Evolutionary conservation across 2,888 invertebrate genomes (phyloP).

Genomic region (Baccha elongata): DNA sequence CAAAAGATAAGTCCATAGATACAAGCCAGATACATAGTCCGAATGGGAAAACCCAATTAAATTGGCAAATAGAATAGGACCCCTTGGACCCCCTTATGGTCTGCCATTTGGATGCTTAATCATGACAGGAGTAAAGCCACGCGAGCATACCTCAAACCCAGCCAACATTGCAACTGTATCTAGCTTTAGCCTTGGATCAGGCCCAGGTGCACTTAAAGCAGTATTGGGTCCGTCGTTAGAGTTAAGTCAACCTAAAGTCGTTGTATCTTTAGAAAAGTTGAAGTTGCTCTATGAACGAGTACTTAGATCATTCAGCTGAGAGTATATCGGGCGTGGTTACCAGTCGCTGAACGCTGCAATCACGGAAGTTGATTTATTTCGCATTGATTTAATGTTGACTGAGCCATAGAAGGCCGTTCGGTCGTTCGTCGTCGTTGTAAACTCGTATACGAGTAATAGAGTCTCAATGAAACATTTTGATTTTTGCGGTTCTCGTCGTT

Average conservation of each 20-base stretch:
- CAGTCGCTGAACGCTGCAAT: constrained; percentile 63
- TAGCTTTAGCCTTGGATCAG: constrained; percentile 64
- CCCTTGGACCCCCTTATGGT: constrained; percentile 14
- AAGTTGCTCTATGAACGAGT: constrained; percentile 21
- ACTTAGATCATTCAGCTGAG: constrained; percentile 40
- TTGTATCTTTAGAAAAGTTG: constrained; percentile 17
- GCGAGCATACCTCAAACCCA: constrained; percentile 50
- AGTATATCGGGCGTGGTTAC: constrained; percentile 65
- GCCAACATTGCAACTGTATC: constrained; percentile 37
- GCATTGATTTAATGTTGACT: constrained; percentile 68
- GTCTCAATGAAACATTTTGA: constrained; percentile 6
- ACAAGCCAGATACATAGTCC: constrained; percentile 44
- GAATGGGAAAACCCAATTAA: constrained; percentile 70
- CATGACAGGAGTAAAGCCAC: constrained; percentile 72
- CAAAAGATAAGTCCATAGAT: constrained; percentile 46
- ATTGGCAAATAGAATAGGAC: constrained; percentile 66
- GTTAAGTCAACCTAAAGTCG: constrained; percentile 17
- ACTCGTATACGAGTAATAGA: constrained; percentile 9
- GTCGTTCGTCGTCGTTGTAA: constrained; percentile 1
- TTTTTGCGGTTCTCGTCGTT: constrained; percentile 30
- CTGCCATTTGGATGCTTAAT: constrained; percentile 64
- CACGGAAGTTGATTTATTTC: constrained; percentile 74
- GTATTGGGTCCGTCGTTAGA: constrained; percentile 39
- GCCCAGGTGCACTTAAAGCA: constrained; percentile 64
- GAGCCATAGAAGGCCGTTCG: constrained; percentile 20